phyloP scores from a whole-genome alignment of 2,113 vertebrate species.

The Oophaga pumilio region DNA sequence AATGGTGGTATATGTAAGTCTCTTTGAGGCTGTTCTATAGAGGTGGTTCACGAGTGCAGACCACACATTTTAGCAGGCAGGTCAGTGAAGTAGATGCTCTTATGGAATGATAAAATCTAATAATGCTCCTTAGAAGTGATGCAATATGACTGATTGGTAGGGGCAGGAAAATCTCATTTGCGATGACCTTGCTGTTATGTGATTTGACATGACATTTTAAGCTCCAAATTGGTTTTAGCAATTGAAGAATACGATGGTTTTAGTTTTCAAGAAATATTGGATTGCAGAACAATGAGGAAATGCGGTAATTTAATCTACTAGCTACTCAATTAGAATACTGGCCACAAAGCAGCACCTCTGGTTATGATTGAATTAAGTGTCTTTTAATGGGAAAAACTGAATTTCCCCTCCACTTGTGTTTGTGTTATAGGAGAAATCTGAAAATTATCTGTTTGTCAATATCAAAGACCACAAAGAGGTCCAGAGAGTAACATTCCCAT shows the following conservation, averaged over 20 bases:
- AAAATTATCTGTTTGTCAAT: slow-evolving; percentile 43
- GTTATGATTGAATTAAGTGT: slow-evolving; percentile 68
- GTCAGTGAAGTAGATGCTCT: slow-evolving; percentile 71
- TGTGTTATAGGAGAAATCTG: slow-evolving; percentile 20
- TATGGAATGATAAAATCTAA: slow-evolving; percentile 81
- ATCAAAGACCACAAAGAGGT: neutral
- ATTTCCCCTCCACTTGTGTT: slow-evolving; percentile 33
- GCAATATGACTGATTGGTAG: slow-evolving; percentile 78
- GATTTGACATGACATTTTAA: slow-evolving; percentile 80
- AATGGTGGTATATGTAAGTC: slow-evolving; percentile 72
- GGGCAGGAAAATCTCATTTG: slow-evolving; percentile 80
- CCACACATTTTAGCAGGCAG: slow-evolving; percentile 71
- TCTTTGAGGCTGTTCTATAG: slow-evolving; percentile 75
- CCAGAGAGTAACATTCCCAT: neutral
- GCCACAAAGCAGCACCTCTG: slow-evolving; percentile 65
- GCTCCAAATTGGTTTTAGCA: slow-evolving; percentile 77
- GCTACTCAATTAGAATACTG: slow-evolving; percentile 69
- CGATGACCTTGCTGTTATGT: slow-evolving; percentile 75
- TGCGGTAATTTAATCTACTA: slow-evolving; percentile 73
- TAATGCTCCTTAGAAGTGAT: slow-evolving; percentile 73
- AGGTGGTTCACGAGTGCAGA: slow-evolving; percentile 68
- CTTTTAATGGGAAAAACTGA: slow-evolving; percentile 51
- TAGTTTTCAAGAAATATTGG: slow-evolving; percentile 76
- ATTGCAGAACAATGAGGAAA: slow-evolving; percentile 72
- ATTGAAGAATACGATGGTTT: slow-evolving; percentile 74